These are phyloP conservation scores for Sebastes umbrosus DNA, from an alignment of 2,797 vertebrate species.

Conservation along the genomic window DNA sequence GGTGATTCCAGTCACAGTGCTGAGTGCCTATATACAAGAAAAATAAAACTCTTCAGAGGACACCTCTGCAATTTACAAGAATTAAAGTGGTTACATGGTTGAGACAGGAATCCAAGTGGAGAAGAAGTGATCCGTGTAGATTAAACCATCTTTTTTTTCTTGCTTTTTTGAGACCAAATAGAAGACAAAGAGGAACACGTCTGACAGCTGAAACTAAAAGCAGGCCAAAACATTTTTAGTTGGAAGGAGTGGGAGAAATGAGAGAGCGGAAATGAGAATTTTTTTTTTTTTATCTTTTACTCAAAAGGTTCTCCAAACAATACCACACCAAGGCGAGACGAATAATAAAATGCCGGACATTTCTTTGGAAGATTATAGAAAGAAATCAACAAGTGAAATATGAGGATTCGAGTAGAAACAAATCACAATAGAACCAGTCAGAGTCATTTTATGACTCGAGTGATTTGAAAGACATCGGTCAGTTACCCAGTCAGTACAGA, in stretches of 20 bases:
- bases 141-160: background rate
- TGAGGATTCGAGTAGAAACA: background rate
- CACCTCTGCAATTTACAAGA: conserved; percentile 59
- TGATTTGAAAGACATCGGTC: background rate
- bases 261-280: conserved; percentile 8
- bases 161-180: background rate
- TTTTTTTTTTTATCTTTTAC: background rate
- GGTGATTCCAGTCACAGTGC: conserved; percentile 63
- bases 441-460: background rate
- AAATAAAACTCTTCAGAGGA: conserved; percentile 45
- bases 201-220: conserved; percentile 28
- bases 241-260: conserved; percentile 2
- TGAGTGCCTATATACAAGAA: conserved; percentile 58
- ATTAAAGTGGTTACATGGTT: conserved; percentile 37
- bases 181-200: background rate
- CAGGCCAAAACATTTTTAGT: conserved; percentile 18
- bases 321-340: background rate
- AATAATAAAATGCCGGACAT: conserved; percentile 22
- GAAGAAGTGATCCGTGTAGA: conserved; percentile 16
- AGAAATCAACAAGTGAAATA: background rate
- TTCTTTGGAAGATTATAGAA: background rate
- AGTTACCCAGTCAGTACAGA: background rate
- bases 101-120: conserved; percentile 3
- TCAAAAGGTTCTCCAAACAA: conserved; percentile 21
- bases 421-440: background rate